Percentiles rank a stretch among this genome's conserved stretches.
Conservation (phyloP, 2,888 invertebrate species). For the Sisyra nigra region DNA sequence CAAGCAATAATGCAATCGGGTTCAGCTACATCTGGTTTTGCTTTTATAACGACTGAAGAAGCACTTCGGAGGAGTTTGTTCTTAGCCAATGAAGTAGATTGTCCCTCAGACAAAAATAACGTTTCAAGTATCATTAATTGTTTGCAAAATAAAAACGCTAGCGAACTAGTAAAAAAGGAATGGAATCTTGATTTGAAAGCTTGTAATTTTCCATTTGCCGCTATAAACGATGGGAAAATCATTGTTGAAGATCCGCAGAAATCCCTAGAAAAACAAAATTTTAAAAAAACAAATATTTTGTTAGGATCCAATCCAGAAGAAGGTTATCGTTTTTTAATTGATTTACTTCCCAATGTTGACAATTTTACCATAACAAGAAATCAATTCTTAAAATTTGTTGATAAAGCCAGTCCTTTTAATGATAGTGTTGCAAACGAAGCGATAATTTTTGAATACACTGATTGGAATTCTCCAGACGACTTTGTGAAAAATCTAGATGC, state of each 20-base stretch:
- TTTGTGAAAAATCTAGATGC: slow-evolving; percentile 68
- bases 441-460: slow-evolving; percentile 83
- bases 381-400: slow-evolving; percentile 63
- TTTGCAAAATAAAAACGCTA: slow-evolving; percentile 52
- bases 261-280: slow-evolving; percentile 61
- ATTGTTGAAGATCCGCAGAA: slow-evolving; percentile 67
- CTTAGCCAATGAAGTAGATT: slow-evolving; percentile 68
- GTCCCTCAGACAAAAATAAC: slow-evolving; percentile 54
- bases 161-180: slow-evolving; percentile 63
- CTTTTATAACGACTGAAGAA: slow-evolving; percentile 69
- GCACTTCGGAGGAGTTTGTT: slow-evolving; percentile 52
- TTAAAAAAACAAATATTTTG: slow-evolving; percentile 82
- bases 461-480: slow-evolving; percentile 79
- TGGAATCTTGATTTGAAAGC: slow-evolving; percentile 65
- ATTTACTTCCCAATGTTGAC: slow-evolving; percentile 68
- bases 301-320: slow-evolving; percentile 90
- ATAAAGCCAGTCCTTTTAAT: slow-evolving; percentile 69
- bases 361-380: slow-evolving; percentile 66
- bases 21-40: slow-evolving; percentile 86
- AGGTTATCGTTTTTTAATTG: slow-evolving; percentile 80
- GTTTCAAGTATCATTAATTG: slow-evolving; percentile 60
- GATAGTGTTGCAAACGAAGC: slow-evolving; percentile 71
- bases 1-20: slow-evolving; percentile 90
- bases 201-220: slow-evolving; percentile 86
- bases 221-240: slow-evolving; percentile 85